These are phyloP conservation scores for Pelusios castaneus DNA, from an alignment of 2,113 vertebrate genomes.

Conservation along the genomic window DNA sequence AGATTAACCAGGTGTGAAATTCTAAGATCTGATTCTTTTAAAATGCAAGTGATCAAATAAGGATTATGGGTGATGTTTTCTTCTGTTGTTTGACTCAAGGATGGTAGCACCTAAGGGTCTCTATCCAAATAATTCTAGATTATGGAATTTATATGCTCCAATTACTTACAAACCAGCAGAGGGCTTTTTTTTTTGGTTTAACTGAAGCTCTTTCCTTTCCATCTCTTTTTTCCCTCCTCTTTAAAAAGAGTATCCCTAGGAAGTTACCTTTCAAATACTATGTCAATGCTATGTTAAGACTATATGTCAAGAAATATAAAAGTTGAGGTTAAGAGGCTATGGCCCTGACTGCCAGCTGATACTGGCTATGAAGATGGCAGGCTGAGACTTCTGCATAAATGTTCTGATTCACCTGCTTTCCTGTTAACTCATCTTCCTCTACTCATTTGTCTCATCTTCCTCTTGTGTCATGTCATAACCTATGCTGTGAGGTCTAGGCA, in stretches of 20 bases:
- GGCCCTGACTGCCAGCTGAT: rapidly evolving
- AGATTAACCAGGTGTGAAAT: background rate
- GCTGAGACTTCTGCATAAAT: rapidly evolving
- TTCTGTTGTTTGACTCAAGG: background rate
- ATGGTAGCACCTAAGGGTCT: background rate
- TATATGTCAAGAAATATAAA: background rate
- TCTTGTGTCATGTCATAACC: background rate
- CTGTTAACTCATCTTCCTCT: background rate
- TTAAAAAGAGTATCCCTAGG: background rate
- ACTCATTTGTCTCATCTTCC: background rate
- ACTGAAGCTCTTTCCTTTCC: background rate
- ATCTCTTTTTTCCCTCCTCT: background rate
- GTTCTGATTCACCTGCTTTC: background rate
- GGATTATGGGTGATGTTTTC: background rate
- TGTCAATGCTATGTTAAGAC: background rate
- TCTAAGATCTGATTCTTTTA: background rate
- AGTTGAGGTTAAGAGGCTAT: rapidly evolving
- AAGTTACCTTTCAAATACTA: background rate
- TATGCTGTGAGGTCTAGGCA: background rate
- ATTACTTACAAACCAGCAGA: background rate
- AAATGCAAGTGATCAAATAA: background rate
- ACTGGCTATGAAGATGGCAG: rapidly evolving
- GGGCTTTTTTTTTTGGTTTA: rapidly evolving
- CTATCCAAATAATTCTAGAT: background rate
- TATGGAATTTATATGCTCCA: background rate